These are phyloP conservation scores for Cacoxenus indagator DNA, from an alignment of 2,888 invertebrate species.

Conservation along the genomic window DNA sequence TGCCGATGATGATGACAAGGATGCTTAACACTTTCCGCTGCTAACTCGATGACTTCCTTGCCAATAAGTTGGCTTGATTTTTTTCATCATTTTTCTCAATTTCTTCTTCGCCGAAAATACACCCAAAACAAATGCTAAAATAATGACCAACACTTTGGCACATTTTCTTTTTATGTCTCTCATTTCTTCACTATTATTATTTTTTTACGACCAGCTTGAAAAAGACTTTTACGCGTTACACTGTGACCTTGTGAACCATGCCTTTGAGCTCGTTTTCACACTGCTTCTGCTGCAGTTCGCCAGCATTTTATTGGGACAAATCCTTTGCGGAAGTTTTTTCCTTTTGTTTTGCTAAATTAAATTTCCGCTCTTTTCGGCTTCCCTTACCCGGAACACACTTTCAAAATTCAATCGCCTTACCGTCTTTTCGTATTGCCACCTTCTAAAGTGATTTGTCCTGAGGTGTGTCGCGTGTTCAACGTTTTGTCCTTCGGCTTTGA, in stretches of 20 bases:
- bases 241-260: background rate
- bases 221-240: background rate
- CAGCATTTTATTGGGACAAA: background rate
- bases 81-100: too few relatives aligned
- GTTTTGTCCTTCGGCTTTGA: too few relatives aligned
- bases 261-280: background rate
- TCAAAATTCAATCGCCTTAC: background rate
- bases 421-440: background rate
- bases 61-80: too few relatives aligned
- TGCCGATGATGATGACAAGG: background rate
- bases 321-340: background rate
- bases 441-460: constrained; percentile 14
- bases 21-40: constrained; percentile 16
- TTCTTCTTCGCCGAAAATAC: background rate
- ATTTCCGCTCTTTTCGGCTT: background rate
- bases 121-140: constrained; percentile 10
- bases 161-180: constrained; percentile 20
- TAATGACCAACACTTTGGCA: constrained; percentile 11
- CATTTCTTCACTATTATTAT: background rate
- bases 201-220: constrained; percentile 14
- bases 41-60: too few relatives aligned
- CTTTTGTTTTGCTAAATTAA: background rate
- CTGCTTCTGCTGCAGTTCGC: background rate
- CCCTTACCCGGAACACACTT: background rate
- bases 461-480: background rate